phyloP scores from a whole-genome alignment of 2,888 invertebrate genomes.

The Hetaerina titia region DNA sequence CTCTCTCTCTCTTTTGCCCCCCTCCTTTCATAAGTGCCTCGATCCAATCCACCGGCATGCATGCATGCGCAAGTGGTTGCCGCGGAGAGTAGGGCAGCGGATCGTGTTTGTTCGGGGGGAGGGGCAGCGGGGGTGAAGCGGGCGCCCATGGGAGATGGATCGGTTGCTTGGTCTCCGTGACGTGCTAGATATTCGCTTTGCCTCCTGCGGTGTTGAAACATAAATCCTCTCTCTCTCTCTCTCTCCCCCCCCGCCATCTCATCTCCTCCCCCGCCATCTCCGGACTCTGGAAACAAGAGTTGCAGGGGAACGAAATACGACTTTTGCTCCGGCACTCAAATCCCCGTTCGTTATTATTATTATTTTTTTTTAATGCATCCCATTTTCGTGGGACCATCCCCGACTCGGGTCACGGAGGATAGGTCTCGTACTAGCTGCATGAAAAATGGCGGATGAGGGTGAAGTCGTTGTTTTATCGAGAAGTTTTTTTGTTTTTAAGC shows the following conservation, averaged over 20 bases:
- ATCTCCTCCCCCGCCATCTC: neutral
- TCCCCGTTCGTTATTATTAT: neutral
- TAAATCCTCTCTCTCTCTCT: constrained; percentile 38
- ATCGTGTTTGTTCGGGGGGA: constrained; percentile 40
- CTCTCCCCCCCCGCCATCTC: neutral
- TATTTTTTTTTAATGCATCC: neutral
- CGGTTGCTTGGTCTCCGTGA: constrained; percentile 49
- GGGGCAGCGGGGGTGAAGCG: neutral
- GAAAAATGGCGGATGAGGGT: neutral
- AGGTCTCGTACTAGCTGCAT: neutral
- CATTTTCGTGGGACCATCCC: neutral
- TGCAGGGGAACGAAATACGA: neutral
- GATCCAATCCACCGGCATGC: too few relatives aligned
- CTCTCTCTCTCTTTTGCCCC: neutral
- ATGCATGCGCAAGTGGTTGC: neutral
- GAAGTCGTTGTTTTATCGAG: neutral
- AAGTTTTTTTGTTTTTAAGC: neutral
- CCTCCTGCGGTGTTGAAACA: constrained; percentile 62
- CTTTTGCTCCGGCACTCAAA: neutral
- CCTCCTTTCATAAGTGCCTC: too few relatives aligned
- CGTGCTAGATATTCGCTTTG: constrained; percentile 52
- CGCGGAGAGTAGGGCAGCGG: neutral
- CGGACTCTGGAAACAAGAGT: neutral
- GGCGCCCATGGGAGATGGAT: constrained; percentile 38
- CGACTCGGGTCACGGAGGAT: too few relatives aligned